phyloP scores from a whole-genome alignment of 1,140 invertebrate genomes.

The Aphaenogaster ashmeadi region DNA sequence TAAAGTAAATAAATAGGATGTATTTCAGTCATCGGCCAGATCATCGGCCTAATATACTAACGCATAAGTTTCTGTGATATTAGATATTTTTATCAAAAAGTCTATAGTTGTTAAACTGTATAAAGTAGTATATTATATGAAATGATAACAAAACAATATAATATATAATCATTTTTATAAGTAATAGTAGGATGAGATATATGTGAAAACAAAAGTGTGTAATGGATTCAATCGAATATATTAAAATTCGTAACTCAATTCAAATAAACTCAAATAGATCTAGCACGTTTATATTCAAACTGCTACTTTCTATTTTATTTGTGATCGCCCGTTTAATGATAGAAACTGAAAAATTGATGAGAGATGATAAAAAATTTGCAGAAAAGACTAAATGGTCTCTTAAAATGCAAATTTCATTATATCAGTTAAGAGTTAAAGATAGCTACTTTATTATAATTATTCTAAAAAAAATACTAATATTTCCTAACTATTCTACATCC shows the following conservation, averaged over 20 bases:
- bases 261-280: background rate
- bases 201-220: background rate
- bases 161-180: background rate
- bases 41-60: background rate
- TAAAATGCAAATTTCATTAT: background rate
- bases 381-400: background rate
- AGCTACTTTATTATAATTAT: background rate
- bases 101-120: constrained; percentile 12
- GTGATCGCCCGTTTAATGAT: background rate
- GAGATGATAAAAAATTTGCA: background rate
- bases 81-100: background rate
- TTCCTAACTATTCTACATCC: background rate
- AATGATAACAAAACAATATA: background rate
- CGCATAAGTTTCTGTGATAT: background rate
- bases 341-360: background rate
- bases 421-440: constrained; percentile 42
- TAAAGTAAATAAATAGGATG: background rate
- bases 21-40: background rate
- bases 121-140: constrained; percentile 2
- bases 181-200: background rate
- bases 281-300: background rate
- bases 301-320: background rate
- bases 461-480: constrained; percentile 31
- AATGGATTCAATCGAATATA: constrained; percentile 1
- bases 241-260: background rate